Evolutionary conservation across 2,113 vertebrate genomes (phyloP), one percentile per base, ranked within the genome.

Genomic region (Lepus americanus): DNA sequence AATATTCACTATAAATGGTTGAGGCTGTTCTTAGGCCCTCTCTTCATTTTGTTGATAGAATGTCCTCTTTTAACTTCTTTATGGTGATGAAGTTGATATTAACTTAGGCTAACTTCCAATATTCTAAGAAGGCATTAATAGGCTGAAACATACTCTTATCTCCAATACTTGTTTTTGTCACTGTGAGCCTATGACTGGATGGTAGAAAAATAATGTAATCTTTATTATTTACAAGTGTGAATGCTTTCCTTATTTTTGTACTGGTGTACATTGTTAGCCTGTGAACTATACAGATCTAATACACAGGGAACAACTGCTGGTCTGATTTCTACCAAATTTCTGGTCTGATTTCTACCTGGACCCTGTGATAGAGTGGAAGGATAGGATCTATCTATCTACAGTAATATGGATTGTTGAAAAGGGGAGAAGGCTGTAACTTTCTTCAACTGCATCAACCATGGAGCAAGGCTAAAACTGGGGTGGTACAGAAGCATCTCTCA

Each of bases 311-410:
- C 5, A 22, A 69, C 27, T 85, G 51, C 51, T 49, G 49, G 31
- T 94, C 51, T 87, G 51, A 14, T 66, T 61, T 64, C n/a, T 76
- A 73, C 55, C 13, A 3, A 19, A 79, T 69, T 90, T 53, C 31
- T 61, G n/a, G 29, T 39, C 39, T 39, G 39, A 39, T 39, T 39
- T 39, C 39, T 4, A 39, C 44, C 44, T 44, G 44, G 44, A 44
- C 44, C 44, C 44, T 44, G 44, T 44, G 44, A 44, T 44, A 7
- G 44, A 44, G 44, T 44, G 44, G 44, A 44, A 44, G 44, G 44
- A 44, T 44, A 87, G 23, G 93, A 79, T 84, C 84, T 49, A 72
- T 81, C 76, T 16, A 78, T 36, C 83, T 39, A 79, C 39, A 89
- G 25, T 66, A 78, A 51, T 6, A 81, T n/a, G 19, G 29, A 61